Conservation (phyloP, 2,797 vertebrate species). For the Phoeniculus purpureus region DNA sequence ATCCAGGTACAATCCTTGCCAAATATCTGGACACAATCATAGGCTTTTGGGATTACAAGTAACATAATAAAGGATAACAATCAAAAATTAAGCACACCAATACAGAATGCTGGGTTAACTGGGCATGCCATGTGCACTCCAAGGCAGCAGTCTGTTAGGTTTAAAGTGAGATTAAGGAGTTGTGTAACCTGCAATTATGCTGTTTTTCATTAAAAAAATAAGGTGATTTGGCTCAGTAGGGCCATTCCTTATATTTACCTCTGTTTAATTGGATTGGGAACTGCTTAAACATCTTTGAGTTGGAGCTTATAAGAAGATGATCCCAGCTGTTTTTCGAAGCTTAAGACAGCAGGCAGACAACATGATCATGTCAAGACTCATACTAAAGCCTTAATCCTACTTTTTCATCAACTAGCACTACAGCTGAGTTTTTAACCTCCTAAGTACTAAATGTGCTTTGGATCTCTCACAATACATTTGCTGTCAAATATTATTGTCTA, state of each 20-base stretch:
- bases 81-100: conserved; percentile 70
- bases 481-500: conserved; percentile 29
- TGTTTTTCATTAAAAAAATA: conserved; percentile 76
- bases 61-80: conserved; percentile 76
- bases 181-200: conserved; percentile 74
- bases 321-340: conserved; percentile 77
- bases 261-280: conserved; percentile 81
- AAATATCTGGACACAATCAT: conserved; percentile 72
- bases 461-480: conserved; percentile 39
- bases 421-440: conserved; percentile 71
- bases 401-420: conserved; percentile 71
- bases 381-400: conserved; percentile 77
- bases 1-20: conserved; percentile 74
- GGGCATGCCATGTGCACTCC: conserved; percentile 49
- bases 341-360: conserved; percentile 77
- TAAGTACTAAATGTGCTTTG: conserved; percentile 69
- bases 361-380: conserved; percentile 74
- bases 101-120: conserved; percentile 48
- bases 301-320: conserved; percentile 75
- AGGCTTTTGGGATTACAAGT: conserved; percentile 78
- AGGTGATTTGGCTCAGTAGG: conserved; percentile 69
- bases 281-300: conserved; percentile 75
- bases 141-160: conserved; percentile 73
- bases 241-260: conserved; percentile 74
- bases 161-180: conserved; percentile 79